Percentiles rank a stretch among this genome's conserved stretches.
phyloP scores from a whole-genome alignment of 1,140 invertebrate genomes.

The Lasioglossum albipes region DNA sequence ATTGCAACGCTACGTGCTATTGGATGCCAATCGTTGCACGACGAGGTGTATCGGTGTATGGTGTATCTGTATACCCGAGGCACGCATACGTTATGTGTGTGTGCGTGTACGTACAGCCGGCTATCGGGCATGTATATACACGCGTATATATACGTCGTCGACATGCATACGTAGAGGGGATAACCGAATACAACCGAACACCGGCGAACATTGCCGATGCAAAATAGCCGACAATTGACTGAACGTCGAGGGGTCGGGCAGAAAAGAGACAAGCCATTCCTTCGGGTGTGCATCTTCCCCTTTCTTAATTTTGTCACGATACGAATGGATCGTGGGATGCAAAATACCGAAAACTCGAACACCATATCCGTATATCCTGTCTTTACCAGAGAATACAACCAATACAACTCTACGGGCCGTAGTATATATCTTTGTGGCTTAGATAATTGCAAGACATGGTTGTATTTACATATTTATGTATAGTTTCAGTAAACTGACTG shows the following conservation, averaged over 20 bases:
- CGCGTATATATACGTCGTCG: not conserved
- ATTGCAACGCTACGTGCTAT: constrained; percentile 49
- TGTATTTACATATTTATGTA: too few relatives aligned
- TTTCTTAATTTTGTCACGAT: constrained; percentile 71
- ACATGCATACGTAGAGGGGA: constrained; percentile 39
- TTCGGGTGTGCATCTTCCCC: constrained; percentile 75
- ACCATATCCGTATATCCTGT: not conserved
- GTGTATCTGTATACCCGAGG: constrained; percentile 1
- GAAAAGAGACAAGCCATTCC: constrained; percentile 70
- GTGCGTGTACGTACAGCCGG: constrained; percentile 1
- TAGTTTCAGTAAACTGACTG: not conserved
- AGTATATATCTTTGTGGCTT: too few relatives aligned
- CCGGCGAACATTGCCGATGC: constrained; percentile 65
- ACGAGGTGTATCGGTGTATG: constrained; percentile 18
- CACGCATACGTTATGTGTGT: constrained; percentile 41
- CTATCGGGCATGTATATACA: too few relatives aligned
- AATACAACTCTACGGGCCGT: too few relatives aligned
- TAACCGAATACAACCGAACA: constrained; percentile 58
- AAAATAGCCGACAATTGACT: constrained; percentile 76
- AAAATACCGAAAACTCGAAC: not conserved
- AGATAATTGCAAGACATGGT: too few relatives aligned
- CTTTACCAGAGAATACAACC: too few relatives aligned
- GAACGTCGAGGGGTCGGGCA: constrained; percentile 60
- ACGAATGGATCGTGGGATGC: constrained; percentile 28
- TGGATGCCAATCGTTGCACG: constrained; percentile 48